Evolutionary conservation across 2,113 vertebrate genomes (phyloP).

Genomic region (Oreochromis aureus): DNA sequence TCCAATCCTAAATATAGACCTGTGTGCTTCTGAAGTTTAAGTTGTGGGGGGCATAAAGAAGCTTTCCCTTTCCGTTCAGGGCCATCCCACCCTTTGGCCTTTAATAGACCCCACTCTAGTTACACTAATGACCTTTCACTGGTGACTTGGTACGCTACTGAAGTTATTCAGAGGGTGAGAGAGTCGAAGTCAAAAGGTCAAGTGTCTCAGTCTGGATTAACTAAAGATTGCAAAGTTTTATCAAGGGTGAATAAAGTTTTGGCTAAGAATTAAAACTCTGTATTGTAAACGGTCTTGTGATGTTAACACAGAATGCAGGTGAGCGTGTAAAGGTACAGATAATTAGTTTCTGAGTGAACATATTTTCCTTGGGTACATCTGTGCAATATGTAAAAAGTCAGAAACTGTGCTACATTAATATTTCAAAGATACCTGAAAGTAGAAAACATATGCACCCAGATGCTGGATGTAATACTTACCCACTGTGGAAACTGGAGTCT

Average conservation of each 20-base stretch:
- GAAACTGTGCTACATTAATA: background rate
- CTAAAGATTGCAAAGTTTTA: background rate
- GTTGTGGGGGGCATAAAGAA: background rate
- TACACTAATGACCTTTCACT: constrained; percentile 78
- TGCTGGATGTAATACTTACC: constrained; percentile 76
- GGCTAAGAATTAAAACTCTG: background rate
- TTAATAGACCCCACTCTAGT: constrained; percentile 71
- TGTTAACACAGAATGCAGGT: background rate
- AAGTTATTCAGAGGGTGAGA: constrained; percentile 32
- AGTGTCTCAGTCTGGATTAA: constrained; percentile 9
- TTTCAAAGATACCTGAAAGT: background rate
- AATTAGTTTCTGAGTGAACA: background rate
- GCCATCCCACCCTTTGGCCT: constrained; percentile 69
- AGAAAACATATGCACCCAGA: background rate
- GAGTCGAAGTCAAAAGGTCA: constrained; percentile 55
- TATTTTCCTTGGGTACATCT: background rate
- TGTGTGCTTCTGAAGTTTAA: background rate
- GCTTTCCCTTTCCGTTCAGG: constrained; percentile 15
- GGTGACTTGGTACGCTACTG: constrained; percentile 13
- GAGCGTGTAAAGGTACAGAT: background rate
- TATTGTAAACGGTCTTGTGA: background rate
- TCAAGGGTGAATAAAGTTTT: background rate
- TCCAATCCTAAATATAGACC: constrained; percentile 39
- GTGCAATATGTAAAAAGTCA: background rate
- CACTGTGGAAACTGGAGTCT: constrained; percentile 84